Percentiles rank a stretch among this genome's conserved stretches.
phyloP scores from a whole-genome alignment of 2,797 vertebrate genomes.

The Schizothorax lantsangensis region DNA sequence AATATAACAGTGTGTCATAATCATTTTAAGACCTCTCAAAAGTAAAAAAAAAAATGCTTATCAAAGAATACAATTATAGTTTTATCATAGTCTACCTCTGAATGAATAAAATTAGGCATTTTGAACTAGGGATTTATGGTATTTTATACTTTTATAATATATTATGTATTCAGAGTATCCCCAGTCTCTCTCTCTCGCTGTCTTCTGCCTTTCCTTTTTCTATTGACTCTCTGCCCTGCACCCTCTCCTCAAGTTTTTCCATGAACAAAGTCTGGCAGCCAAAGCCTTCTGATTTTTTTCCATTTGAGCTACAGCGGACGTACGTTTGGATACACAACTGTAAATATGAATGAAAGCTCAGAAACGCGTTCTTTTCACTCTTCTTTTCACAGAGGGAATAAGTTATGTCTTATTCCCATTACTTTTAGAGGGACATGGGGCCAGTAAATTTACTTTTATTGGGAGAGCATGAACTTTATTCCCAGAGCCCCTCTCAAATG shows the following conservation, averaged over 20 bases:
- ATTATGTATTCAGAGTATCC: slow-evolving; percentile 19
- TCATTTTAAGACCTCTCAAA: too few species aligned
- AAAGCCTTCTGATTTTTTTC: slow-evolving; percentile 54
- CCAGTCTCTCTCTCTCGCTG: not conserved
- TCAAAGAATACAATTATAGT: not conserved
- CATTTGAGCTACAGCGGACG: slow-evolving; percentile 50
- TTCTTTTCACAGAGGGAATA: slow-evolving; percentile 43
- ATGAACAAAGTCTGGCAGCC: slow-evolving; percentile 53
- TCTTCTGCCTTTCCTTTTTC: slow-evolving; percentile 7
- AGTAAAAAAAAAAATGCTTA: too few species aligned
- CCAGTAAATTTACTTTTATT: slow-evolving; percentile 72
- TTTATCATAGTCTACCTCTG: not conserved
- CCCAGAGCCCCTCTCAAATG: slow-evolving; percentile 52
- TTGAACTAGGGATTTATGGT: not conserved
- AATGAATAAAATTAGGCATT: not conserved
- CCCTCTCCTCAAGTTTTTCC: slow-evolving; percentile 57
- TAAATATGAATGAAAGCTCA: slow-evolving; percentile 68
- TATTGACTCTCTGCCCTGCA: slow-evolving; percentile 11
- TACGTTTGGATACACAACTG: slow-evolving; percentile 54
- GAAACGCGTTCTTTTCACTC: slow-evolving; percentile 45
- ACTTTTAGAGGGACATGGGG: slow-evolving; percentile 60
- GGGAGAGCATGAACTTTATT: slow-evolving; percentile 60
- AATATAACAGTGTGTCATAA: not conserved
- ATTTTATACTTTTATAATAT: not conserved
- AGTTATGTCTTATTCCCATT: slow-evolving; percentile 65